Evolutionary conservation across 2,888 invertebrate genomes (phyloP).

Genomic region (Pollenia amentaria): DNA sequence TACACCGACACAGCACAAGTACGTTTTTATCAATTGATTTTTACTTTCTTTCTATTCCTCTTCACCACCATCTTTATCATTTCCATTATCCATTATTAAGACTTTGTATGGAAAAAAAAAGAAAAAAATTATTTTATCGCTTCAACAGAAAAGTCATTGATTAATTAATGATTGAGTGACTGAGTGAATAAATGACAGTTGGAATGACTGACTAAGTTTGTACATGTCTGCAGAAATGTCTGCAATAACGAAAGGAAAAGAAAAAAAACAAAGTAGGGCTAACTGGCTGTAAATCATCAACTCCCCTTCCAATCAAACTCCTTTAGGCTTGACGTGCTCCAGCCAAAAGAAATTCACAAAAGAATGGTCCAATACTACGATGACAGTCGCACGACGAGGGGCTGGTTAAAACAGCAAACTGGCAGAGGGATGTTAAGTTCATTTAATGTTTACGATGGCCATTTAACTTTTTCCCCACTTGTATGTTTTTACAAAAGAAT

Average conservation of each 20-base stretch:
- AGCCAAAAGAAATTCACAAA: conserved; percentile 12
- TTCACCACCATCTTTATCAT: neutral
- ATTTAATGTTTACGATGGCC: conserved; percentile 51
- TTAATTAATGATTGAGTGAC: conserved; percentile 69
- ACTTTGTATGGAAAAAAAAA: conserved; percentile 35
- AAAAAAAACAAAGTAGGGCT: conserved; percentile 7
- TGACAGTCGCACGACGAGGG: conserved; percentile 25
- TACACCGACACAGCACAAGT: neutral
- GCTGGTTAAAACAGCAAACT: neutral
- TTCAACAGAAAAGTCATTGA: conserved; percentile 65
- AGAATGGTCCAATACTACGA: conserved; percentile 6
- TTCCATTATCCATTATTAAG: conserved; percentile 34
- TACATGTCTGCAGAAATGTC: conserved; percentile 7
- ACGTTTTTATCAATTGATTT: conserved; percentile 14
- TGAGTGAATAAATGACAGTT: conserved; percentile 34
- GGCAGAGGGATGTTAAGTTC: conserved; percentile 24
- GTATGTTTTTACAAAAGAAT: conserved; percentile 3
- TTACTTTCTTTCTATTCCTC: neutral
- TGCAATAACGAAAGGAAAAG: neutral
- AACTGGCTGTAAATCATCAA: neutral
- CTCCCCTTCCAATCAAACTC: neutral
- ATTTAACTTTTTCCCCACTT: conserved; percentile 41
- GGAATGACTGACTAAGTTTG: conserved; percentile 51
- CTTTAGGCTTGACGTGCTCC: neutral
- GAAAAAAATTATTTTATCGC: conserved; percentile 52